Evolutionary conservation across 2,888 invertebrate genomes (phyloP).

Genomic region (Panopea generosa): DNA sequence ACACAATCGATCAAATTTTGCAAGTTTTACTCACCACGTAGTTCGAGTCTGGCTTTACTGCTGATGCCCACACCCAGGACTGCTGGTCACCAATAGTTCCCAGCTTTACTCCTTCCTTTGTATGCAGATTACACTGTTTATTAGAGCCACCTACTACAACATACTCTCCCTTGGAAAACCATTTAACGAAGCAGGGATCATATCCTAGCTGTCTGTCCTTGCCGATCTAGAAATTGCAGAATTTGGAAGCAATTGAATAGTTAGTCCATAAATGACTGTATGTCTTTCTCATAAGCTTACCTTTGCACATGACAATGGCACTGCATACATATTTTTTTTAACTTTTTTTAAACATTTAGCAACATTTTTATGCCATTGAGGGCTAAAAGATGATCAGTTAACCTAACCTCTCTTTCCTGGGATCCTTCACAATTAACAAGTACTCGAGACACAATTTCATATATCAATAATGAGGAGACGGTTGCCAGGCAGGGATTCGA

Average conservation of each 20-base stretch:
- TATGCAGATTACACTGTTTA: conserved; percentile 91
- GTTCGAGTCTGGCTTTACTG: conserved; percentile 91
- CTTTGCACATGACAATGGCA: too few species aligned
- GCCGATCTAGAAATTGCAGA: conserved; percentile 86
- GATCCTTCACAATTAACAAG: too few species aligned
- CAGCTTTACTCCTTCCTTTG: conserved; percentile 92
- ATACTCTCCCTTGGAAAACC: conserved; percentile 92
- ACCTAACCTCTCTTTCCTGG: too few species aligned
- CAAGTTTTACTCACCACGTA: conserved; percentile 88
- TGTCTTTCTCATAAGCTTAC: too few species aligned
- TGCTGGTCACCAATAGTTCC: conserved; percentile 90
- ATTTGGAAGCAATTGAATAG: background rate
- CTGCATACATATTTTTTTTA: too few species aligned
- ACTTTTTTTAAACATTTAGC: too few species aligned
- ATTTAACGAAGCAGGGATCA: conserved; percentile 91
- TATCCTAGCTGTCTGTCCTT: conserved; percentile 88
- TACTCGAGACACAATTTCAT: too few species aligned
- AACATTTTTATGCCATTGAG: too few species aligned
- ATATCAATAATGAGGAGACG: too few species aligned
- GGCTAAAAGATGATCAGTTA: too few species aligned
- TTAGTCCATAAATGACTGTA: background rate
- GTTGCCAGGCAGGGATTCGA: too few species aligned
- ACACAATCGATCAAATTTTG: too few species aligned
- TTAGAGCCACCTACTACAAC: conserved; percentile 93
- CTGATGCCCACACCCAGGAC: conserved; percentile 95